Conservation (phyloP, 2,797 vertebrate genomes). For the Cossypha dichroa region DNA sequence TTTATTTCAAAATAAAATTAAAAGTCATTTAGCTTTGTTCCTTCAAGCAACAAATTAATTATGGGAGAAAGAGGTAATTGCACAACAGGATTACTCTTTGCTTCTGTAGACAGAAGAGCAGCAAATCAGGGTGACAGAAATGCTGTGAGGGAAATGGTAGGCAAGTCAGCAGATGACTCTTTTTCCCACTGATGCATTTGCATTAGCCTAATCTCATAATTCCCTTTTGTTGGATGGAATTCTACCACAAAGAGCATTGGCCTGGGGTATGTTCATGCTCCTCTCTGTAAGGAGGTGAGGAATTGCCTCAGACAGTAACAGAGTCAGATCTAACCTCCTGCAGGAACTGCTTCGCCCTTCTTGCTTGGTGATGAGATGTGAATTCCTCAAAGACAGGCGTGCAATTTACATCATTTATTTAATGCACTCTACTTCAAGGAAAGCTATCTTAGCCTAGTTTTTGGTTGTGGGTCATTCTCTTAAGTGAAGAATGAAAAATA, state of each 20-base stretch:
- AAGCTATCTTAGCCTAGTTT: background rate
- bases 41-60: constrained; percentile 35
- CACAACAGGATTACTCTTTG: background rate
- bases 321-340: background rate
- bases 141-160: background rate
- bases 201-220: background rate
- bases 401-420: background rate
- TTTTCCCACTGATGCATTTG: background rate
- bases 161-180: background rate
- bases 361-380: background rate
- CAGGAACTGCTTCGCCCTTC: background rate
- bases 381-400: background rate
- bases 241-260: background rate
- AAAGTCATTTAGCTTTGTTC: background rate
- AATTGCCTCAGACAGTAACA: background rate
- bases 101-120: background rate
- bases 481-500: background rate
- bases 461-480: background rate
- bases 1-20: constrained; percentile 14
- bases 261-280: background rate
- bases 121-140: background rate
- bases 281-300: background rate
- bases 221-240: background rate
- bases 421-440: background rate
- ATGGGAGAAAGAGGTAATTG: background rate